Evolutionary conservation across 1,140 invertebrate species (phyloP).

Genomic region (Drosophila ironensis): DNA sequence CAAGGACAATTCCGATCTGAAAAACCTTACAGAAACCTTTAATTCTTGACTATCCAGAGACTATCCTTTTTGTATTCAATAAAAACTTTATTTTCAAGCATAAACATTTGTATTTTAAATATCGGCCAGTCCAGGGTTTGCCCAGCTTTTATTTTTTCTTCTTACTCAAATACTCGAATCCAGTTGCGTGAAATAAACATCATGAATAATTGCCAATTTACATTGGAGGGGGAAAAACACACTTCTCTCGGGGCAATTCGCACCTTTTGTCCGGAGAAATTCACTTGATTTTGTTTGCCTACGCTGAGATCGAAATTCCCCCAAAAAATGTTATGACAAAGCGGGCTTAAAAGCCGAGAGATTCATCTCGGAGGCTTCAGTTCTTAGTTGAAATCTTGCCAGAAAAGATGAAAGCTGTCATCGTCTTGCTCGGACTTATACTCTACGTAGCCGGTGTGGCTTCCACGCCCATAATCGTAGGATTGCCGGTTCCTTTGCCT

Average conservation of each 20-base stretch:
- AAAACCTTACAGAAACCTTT: too few species aligned
- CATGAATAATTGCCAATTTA: constrained; percentile 24
- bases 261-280: constrained; percentile 10
- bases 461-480: constrained; percentile 7
- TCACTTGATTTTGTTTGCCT: constrained; percentile 18
- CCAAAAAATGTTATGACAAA: background rate
- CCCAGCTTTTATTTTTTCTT: too few species aligned
- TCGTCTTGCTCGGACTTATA: constrained; percentile 14
- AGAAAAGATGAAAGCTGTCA: constrained; percentile 23
- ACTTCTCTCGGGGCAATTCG: constrained; percentile 28
- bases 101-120: too few species aligned
- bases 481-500: constrained; percentile 12
- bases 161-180: too few species aligned
- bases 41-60: too few species aligned
- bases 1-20: too few species aligned
- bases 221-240: constrained; percentile 35
- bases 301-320: constrained; percentile 16
- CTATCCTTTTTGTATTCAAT: too few species aligned
- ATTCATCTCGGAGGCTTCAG: background rate
- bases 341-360: constrained; percentile 5
- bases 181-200: constrained; percentile 34
- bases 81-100: too few species aligned
- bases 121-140: too few species aligned
- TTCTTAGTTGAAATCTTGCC: constrained; percentile 6
- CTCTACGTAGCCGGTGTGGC: constrained; percentile 4